Evolutionary conservation across 2,797 vertebrate genomes (phyloP).

Genomic region (Thaleichthys pacificus): DNA sequence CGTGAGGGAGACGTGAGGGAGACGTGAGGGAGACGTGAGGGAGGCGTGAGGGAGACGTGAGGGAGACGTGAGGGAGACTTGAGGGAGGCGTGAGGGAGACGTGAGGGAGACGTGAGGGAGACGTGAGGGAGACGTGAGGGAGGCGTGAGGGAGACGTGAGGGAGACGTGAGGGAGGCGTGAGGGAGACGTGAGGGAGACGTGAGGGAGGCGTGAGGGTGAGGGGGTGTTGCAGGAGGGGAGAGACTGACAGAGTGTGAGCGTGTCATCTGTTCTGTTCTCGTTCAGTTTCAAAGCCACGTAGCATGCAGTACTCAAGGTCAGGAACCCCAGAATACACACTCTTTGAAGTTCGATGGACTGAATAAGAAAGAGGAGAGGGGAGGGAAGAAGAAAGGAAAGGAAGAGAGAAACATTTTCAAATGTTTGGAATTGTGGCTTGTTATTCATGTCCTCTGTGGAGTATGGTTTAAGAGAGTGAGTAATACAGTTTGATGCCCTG

Average conservation of each 20-base stretch:
- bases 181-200: too few species aligned
- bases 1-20: too few species aligned
- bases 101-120: too few species aligned
- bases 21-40: too few species aligned
- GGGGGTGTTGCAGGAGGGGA: too few species aligned
- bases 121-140: too few species aligned
- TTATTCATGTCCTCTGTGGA: not conserved
- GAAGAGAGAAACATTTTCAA: not conserved
- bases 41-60: too few species aligned
- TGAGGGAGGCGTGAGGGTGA: too few species aligned
- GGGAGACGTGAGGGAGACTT: too few species aligned
- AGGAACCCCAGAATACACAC: not conserved
- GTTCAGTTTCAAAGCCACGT: not conserved
- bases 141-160: too few species aligned
- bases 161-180: too few species aligned
- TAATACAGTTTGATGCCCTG: not conserved
- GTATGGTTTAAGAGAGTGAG: not conserved
- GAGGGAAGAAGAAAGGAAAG: not conserved
- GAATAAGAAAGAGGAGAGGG: not conserved
- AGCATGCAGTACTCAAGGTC: constrained; percentile 4
- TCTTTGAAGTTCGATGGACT: constrained; percentile 3
- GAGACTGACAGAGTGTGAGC: not conserved
- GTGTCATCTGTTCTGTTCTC: not conserved
- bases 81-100: too few species aligned
- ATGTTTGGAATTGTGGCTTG: not conserved